Evolutionary conservation across 2,113 vertebrate species (phyloP).

Genomic region (Accipiter cooperii): DNA sequence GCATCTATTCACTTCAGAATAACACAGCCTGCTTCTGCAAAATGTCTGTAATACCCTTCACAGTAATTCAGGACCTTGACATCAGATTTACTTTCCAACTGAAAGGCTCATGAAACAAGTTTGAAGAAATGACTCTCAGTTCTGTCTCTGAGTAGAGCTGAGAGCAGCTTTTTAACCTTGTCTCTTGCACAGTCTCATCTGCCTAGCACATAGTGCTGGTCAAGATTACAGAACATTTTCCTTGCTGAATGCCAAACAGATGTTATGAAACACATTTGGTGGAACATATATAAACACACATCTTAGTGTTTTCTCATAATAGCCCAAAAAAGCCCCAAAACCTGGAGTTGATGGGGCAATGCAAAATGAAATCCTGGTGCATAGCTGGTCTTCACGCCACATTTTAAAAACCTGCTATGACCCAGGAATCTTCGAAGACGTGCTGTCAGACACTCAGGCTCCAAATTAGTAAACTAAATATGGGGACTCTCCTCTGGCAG

Average conservation of each 20-base stretch:
- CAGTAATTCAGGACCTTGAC: background rate
- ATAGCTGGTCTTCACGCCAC: background rate
- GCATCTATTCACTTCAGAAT: background rate
- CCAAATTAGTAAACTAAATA: background rate
- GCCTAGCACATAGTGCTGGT: background rate
- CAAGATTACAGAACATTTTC: constrained; percentile 42
- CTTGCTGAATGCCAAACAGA: constrained; percentile 20
- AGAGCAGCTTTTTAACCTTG: background rate
- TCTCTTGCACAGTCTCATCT: background rate
- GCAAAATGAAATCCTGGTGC: background rate
- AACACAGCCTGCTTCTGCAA: background rate
- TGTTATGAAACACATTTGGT: background rate
- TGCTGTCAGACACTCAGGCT: accelerated
- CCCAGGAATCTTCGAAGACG: background rate
- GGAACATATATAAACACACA: background rate
- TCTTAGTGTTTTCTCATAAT: background rate
- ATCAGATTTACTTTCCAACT: background rate
- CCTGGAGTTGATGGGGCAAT: background rate
- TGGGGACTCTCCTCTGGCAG: background rate
- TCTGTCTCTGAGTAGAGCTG: background rate
- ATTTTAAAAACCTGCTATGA: background rate
- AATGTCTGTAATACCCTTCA: background rate
- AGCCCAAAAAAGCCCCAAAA: background rate
- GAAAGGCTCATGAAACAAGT: background rate
- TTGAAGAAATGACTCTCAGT: background rate